A percentile compares a stretch with the other conserved stretches of the same genome.
Conservation (phyloP, 2,113 vertebrate species). For the Solea senegalensis region DNA sequence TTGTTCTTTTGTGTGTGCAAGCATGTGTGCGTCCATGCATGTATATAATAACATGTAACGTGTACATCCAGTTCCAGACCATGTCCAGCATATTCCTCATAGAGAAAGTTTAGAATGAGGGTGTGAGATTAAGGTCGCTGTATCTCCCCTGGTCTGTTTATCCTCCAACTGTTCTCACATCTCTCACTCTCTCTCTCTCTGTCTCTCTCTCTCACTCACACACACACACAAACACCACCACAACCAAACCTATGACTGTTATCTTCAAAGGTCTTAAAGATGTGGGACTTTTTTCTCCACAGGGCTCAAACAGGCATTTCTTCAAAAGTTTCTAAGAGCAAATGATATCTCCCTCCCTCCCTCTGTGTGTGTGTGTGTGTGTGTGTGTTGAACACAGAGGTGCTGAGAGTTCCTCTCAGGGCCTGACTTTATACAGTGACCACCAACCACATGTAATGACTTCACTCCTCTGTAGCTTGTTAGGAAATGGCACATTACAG, state of each 20-base stretch:
- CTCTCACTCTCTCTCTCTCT: not conserved
- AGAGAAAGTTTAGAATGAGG: conserved; percentile 39
- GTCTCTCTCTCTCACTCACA: conserved; percentile 18
- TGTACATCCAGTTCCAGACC: not conserved
- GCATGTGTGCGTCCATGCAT: conserved; percentile 20
- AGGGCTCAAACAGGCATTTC: conserved; percentile 30
- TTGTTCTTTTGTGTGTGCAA: conserved; percentile 41
- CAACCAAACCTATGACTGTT: conserved; percentile 10
- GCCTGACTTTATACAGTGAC: conserved; percentile 36
- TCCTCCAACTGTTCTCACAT: conserved; percentile 3
- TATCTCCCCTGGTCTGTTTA: conserved; percentile 37
- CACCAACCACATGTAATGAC: conserved; percentile 35
- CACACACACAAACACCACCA: conserved; percentile 8
- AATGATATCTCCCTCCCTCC: not conserved
- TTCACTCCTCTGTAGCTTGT: conserved; percentile 39
- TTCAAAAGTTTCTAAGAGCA: conserved; percentile 41
- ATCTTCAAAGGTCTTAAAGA: conserved; percentile 48
- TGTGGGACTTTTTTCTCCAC: conserved; percentile 40
- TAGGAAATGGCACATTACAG: conserved; percentile 40
- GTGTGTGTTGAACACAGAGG: conserved; percentile 4
- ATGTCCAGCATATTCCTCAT: conserved; percentile 47
- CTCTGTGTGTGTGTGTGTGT: conserved; percentile 14
- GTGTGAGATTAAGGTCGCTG: conserved; percentile 51
- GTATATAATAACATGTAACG: conserved; percentile 29
- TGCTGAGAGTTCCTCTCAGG: conserved; percentile 48